phyloP scores from a whole-genome alignment of 2,113 vertebrate genomes.

The Prietella phreatophila region DNA sequence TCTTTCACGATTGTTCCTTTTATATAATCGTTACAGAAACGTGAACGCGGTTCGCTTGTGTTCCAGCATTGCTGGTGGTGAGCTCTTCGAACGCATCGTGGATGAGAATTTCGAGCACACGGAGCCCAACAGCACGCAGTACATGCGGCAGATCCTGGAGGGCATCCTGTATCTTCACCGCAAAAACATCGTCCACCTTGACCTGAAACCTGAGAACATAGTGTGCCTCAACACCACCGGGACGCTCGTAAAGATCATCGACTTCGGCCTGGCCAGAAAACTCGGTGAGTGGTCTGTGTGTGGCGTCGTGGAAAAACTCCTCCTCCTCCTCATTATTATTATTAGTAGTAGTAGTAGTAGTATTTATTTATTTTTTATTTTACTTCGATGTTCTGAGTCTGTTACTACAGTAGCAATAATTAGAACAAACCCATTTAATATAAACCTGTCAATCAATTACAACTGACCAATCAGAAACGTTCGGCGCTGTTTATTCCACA shows the following conservation, averaged over 20 bases:
- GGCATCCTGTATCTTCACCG: conserved; percentile 80
- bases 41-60: background rate
- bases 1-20: background rate
- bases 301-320: background rate
- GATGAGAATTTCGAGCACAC: conserved; percentile 83
- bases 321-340: no score
- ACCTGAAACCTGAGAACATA: conserved; percentile 88
- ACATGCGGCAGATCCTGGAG: conserved; percentile 84
- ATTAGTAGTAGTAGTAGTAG: no score
- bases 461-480: background rate
- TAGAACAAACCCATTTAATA: background rate
- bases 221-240: conserved; percentile 75
- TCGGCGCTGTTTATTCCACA: no score
- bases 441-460: background rate
- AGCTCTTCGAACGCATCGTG: conserved; percentile 83
- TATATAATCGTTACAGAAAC: background rate
- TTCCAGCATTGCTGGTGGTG: conserved; percentile 79
- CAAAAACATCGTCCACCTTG: conserved; percentile 78
- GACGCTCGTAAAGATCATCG: conserved; percentile 80
- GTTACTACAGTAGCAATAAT: background rate
- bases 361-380: no score
- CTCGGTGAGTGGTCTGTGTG: conserved; percentile 71
- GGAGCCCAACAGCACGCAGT: conserved; percentile 78
- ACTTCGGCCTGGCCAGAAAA: conserved; percentile 81
- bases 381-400: no score